phyloP scores from a whole-genome alignment of 2,113 vertebrate species.

The Zosterops hypoxanthus region DNA sequence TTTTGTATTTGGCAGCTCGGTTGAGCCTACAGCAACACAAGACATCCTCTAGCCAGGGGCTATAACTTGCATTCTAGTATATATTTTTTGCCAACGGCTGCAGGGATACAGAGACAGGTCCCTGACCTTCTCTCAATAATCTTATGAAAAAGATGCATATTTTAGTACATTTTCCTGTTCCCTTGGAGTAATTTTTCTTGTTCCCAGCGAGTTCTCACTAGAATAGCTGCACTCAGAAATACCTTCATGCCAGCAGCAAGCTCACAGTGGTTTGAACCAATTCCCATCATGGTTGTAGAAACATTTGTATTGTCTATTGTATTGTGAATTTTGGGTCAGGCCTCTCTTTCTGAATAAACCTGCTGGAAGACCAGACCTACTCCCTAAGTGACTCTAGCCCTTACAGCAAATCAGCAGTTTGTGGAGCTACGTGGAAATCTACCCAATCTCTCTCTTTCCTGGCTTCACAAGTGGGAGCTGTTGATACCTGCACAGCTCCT shows the following conservation, averaged over 20 bases:
- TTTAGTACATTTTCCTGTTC: not conserved
- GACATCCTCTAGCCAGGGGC: not conserved
- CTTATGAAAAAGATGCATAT: not conserved
- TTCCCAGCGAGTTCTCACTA: not conserved
- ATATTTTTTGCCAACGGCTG: not conserved
- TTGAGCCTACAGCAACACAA: not conserved
- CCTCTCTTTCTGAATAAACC: not conserved
- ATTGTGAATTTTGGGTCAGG: not conserved
- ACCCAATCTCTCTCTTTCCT: slow-evolving; percentile 5
- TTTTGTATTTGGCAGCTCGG: not conserved
- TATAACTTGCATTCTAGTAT: not conserved
- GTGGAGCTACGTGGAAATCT: slow-evolving; percentile 28
- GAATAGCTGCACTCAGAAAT: not conserved
- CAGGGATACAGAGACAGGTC: not conserved
- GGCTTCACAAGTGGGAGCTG: slow-evolving; percentile 54
- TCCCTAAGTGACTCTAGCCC: not conserved
- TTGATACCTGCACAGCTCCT: slow-evolving; percentile 23
- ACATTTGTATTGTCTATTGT: not conserved
- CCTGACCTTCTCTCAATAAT: not conserved
- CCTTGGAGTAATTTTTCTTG: not conserved
- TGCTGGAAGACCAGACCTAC: not conserved
- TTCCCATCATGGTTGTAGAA: not conserved
- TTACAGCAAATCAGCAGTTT: slow-evolving; percentile 53
- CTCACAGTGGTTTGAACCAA: not conserved
- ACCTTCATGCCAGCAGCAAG: not conserved